Evolutionary conservation across 2,888 invertebrate species (phyloP).

Genomic region (Galerucella nymphaeae): DNA sequence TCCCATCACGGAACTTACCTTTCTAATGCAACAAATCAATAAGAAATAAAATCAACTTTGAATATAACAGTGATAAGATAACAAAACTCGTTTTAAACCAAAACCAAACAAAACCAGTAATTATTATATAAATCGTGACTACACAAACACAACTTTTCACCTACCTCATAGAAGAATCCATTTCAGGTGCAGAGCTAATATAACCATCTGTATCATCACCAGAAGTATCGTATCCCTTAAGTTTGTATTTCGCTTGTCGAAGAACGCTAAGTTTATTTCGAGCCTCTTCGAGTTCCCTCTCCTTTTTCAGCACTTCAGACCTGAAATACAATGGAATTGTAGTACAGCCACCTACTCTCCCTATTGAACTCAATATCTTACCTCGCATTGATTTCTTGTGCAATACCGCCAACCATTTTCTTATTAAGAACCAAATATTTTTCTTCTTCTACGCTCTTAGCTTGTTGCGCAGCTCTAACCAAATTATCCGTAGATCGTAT

Average conservation of each 20-base stretch:
- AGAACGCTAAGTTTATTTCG: slow-evolving; percentile 90
- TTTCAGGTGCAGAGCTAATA: slow-evolving; percentile 62
- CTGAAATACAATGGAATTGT: slow-evolving; percentile 56
- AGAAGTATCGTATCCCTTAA: slow-evolving; percentile 74
- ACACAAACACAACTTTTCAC: slow-evolving; percentile 61
- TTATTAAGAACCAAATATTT: slow-evolving; percentile 89
- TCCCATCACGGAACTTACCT: too few species aligned
- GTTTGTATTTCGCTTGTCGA: slow-evolving; percentile 91
- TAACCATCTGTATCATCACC: slow-evolving; percentile 75
- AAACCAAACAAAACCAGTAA: neutral
- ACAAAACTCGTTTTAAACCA: neutral
- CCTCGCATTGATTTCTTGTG: slow-evolving; percentile 93
- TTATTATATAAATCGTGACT: slow-evolving; percentile 41
- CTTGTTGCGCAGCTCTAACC: slow-evolving; percentile 93
- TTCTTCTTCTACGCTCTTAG: slow-evolving; percentile 92
- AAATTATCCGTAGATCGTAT: slow-evolving; percentile 98
- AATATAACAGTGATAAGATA: neutral
- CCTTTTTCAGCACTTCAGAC: slow-evolving; percentile 92
- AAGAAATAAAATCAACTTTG: too few species aligned
- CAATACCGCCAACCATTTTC: slow-evolving; percentile 96
- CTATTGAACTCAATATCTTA: slow-evolving; percentile 48
- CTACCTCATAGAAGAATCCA: slow-evolving; percentile 63
- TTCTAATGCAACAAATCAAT: too few species aligned
- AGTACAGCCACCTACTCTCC: too few species aligned
- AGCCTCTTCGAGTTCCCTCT: slow-evolving; percentile 93